These are phyloP conservation scores for Antheraea yamamai DNA, from an alignment of 2,888 invertebrate species.

Conservation along the genomic window DNA sequence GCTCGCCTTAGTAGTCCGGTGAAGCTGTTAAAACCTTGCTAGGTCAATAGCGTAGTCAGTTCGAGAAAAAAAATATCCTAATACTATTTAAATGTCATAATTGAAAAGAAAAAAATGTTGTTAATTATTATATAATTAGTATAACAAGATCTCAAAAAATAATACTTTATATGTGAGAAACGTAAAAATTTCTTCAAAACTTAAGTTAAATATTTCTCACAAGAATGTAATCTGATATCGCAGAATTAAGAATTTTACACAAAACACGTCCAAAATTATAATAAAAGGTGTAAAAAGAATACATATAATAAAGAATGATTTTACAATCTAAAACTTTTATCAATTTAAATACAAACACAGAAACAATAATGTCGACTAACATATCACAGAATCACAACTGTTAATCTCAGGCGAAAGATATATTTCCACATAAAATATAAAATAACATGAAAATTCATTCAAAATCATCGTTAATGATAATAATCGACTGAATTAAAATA, in stretches of 20 bases:
- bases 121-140: too few species aligned
- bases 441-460: background rate
- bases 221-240: background rate
- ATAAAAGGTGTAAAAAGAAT: background rate
- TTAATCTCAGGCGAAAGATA: background rate
- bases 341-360: background rate
- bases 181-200: too few species aligned
- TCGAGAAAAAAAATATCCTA: too few species aligned
- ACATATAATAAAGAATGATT: background rate
- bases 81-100: too few species aligned
- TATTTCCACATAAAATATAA: background rate
- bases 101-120: too few species aligned
- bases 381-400: background rate
- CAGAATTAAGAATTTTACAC: background rate
- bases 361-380: background rate
- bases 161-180: too few species aligned
- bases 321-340: background rate
- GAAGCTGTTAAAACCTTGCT: too few species aligned
- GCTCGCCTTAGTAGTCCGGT: too few species aligned
- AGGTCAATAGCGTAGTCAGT: too few species aligned
- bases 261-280: background rate
- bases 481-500: background rate
- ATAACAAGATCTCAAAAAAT: too few species aligned
- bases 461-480: background rate
- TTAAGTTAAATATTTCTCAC: background rate